These are phyloP conservation scores for Schizotus pectinicornis DNA, from an alignment of 2,888 invertebrate species.

Conservation along the genomic window DNA sequence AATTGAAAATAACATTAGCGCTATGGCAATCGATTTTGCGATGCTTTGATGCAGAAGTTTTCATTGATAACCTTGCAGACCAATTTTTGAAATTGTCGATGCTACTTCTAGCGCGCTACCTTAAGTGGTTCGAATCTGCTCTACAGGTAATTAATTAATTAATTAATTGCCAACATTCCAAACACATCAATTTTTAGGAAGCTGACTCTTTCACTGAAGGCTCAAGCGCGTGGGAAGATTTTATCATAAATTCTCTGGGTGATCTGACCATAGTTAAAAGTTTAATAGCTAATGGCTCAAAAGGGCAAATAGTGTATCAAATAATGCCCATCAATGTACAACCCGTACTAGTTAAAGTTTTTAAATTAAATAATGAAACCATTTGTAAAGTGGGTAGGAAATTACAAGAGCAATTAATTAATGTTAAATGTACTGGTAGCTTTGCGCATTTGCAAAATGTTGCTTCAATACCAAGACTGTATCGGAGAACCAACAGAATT, in stretches of 20 bases:
- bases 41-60: conserved; percentile 83
- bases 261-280: conserved; percentile 44
- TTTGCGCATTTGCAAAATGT: conserved; percentile 77
- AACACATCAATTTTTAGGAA: conserved; percentile 22
- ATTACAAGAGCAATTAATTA: conserved; percentile 43
- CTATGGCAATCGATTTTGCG: conserved; percentile 58
- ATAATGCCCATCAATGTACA: conserved; percentile 44
- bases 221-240: conserved; percentile 39
- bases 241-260: conserved; percentile 46
- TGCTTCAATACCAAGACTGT: conserved; percentile 91
- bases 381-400: conserved; percentile 36
- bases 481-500: conserved; percentile 89
- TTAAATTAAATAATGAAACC: conserved; percentile 40
- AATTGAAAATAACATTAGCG: conserved; percentile 60
- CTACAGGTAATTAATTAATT: conserved; percentile 30
- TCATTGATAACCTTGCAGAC: conserved; percentile 76
- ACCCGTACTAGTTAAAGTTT: conserved; percentile 40
- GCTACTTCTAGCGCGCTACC: conserved; percentile 81
- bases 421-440: conserved; percentile 55
- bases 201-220: conserved; percentile 21
- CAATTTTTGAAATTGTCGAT: conserved; percentile 90
- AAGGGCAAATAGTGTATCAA: conserved; percentile 43
- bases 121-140: conserved; percentile 67
- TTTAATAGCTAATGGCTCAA: conserved; percentile 33
- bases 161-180: conserved; percentile 9